A percentile compares a stretch with the other conserved stretches of the same genome.
phyloP scores from a whole-genome alignment of 2,113 vertebrate species.

The Cariama cristata region DNA sequence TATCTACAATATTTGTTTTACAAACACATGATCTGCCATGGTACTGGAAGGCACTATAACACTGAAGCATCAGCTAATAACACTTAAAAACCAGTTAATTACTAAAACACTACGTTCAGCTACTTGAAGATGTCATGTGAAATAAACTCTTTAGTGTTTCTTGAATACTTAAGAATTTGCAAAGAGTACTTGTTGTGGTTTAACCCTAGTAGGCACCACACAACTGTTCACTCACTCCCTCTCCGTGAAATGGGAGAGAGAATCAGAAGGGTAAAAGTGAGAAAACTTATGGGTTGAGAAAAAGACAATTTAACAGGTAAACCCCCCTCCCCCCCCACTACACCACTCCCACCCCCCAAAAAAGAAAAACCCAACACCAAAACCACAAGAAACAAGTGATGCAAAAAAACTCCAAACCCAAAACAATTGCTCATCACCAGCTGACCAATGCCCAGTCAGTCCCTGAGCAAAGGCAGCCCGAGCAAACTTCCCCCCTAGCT shows the following conservation, averaged over 20 bases:
- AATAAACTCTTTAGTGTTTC: neutral
- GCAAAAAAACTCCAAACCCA: neutral
- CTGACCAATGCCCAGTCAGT: neutral
- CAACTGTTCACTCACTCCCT: neutral
- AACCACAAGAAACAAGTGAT: neutral
- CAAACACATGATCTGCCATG: neutral
- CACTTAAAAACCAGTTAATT: neutral
- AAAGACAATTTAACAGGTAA: neutral
- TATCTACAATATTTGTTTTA: neutral
- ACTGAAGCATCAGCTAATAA: neutral
- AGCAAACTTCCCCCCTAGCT: neutral
- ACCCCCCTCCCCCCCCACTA: too few species aligned
- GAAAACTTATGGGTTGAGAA: neutral
- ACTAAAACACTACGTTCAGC: neutral
- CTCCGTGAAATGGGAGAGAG: neutral
- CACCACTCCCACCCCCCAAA: neutral
- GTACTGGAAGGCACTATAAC: neutral
- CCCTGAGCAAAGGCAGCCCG: rapidly evolving
- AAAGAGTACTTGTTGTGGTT: neutral
- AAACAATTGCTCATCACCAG: neutral
- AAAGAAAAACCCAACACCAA: neutral
- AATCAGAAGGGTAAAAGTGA: neutral
- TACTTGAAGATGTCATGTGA: neutral
- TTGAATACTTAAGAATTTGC: neutral
- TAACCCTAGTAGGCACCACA: neutral